Evolutionary conservation across 2,113 vertebrate species (phyloP).

Genomic region (Clarias gariepinus): DNA sequence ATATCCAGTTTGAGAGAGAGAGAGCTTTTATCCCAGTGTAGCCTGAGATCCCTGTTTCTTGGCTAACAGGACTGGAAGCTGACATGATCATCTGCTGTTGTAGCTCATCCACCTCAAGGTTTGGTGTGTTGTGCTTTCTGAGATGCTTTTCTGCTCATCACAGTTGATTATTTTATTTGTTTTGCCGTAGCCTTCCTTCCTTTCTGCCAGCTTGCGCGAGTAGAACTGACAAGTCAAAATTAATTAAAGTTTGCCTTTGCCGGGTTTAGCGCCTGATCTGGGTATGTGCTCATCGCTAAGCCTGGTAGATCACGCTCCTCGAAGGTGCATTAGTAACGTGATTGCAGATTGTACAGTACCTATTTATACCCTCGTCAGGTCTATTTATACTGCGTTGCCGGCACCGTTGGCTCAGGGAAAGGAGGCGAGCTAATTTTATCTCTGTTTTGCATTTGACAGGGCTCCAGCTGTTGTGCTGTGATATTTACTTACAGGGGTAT

Average conservation of each 20-base stretch:
- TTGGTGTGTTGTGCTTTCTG: background rate
- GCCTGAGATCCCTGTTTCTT: background rate
- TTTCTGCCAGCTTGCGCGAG: background rate
- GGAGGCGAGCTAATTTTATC: constrained; percentile 9
- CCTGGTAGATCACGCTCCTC: constrained; percentile 10
- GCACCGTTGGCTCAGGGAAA: background rate
- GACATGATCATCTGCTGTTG: background rate
- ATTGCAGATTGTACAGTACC: constrained; percentile 13
- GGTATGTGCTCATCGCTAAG: background rate
- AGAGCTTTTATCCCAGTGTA: background rate
- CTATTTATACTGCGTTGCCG: background rate
- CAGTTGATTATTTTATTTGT: background rate
- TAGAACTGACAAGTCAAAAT: background rate
- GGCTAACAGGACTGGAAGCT: background rate
- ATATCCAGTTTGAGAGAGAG: background rate
- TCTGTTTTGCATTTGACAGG: constrained; percentile 29
- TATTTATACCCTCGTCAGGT: constrained; percentile 36
- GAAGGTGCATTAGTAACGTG: constrained; percentile 26
- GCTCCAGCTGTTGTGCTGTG: background rate
- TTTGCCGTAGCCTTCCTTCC: background rate
- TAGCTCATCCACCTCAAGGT: background rate
- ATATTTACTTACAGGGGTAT: background rate
- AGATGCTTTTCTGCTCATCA: background rate
- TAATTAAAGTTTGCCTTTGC: background rate
- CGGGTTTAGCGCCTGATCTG: background rate